phyloP scores from a whole-genome alignment of 2,113 vertebrate genomes.

The Noturus placidus region DNA sequence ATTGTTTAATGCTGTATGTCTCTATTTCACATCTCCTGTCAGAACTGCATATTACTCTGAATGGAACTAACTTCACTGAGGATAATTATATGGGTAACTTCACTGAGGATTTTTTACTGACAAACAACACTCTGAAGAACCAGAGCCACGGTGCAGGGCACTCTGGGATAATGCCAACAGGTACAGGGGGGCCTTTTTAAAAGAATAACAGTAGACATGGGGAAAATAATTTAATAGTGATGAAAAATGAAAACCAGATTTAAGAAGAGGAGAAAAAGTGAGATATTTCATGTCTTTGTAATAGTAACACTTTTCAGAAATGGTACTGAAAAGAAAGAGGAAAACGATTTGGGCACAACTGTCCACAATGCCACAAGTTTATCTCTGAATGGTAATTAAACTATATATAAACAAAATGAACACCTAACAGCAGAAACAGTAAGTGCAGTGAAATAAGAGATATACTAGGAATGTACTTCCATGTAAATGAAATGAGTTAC shows the following conservation, averaged over 20 bases:
- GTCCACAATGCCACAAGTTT: conserved; percentile 2
- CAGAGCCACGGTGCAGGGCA: conserved; percentile 6
- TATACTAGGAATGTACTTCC: not conserved
- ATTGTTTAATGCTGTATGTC: not conserved
- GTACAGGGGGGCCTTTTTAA: not conserved
- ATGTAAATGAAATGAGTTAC: too few relatives aligned
- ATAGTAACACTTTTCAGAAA: not conserved
- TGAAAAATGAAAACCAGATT: conserved; percentile 28
- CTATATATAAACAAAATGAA: not conserved
- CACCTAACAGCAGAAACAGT: not conserved
- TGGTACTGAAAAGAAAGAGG: not conserved
- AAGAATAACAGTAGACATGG: not conserved
- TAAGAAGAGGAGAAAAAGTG: not conserved
- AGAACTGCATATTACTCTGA: conserved; percentile 27
- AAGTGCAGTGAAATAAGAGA: not conserved
- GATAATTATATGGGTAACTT: conserved; percentile 6
- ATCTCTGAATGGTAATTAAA: conserved; percentile 16
- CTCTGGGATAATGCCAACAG: conserved; percentile 19
- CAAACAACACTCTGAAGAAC: conserved; percentile 29
- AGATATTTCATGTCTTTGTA: conserved; percentile 28
- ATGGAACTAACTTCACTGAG: conserved; percentile 38
- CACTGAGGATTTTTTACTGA: conserved; percentile 17
- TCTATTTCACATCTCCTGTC: not conserved
- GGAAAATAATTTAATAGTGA: conserved; percentile 39
- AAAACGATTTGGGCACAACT: not conserved